These are phyloP conservation scores for Aspidiotus destructor DNA, from an alignment of 2,888 invertebrate species.

Conservation along the genomic window DNA sequence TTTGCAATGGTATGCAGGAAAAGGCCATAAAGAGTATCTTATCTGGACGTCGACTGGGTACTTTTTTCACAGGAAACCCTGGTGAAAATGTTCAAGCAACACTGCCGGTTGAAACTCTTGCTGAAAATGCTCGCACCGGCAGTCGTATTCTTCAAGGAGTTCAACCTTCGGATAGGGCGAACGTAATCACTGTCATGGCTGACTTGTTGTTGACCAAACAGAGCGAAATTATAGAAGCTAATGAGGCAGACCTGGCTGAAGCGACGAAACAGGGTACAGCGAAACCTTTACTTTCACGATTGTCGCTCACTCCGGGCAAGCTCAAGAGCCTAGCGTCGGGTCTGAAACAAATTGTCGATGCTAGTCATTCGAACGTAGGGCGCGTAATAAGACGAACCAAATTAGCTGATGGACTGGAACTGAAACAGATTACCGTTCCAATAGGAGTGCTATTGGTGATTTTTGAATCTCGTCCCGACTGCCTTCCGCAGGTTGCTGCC, in stretches of 20 bases:
- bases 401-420: constrained; percentile 71
- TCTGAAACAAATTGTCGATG: constrained; percentile 83
- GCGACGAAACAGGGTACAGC: constrained; percentile 71
- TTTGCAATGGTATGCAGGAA: constrained; percentile 93
- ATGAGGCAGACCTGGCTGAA: constrained; percentile 73
- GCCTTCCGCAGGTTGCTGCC: constrained; percentile 82
- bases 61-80: constrained; percentile 80
- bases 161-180: constrained; percentile 68
- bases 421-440: constrained; percentile 91
- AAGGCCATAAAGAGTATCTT: constrained; percentile 89
- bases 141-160: constrained; percentile 73
- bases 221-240: constrained; percentile 77
- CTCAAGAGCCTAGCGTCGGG: constrained; percentile 72
- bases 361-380: constrained; percentile 57
- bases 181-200: constrained; percentile 77
- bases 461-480: constrained; percentile 96
- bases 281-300: constrained; percentile 68
- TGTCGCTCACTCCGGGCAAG: constrained; percentile 76
- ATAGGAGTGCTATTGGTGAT: constrained; percentile 96
- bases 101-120: constrained; percentile 72
- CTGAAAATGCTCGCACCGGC: constrained; percentile 85
- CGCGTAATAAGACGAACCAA: constrained; percentile 58
- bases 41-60: constrained; percentile 87
- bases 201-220: constrained; percentile 73
- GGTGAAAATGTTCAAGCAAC: constrained; percentile 43